Evolutionary conservation across 2,797 vertebrate genomes (phyloP), one percentile per base, ranked within the genome.

Genomic region (Ibycter americanus): DNA sequence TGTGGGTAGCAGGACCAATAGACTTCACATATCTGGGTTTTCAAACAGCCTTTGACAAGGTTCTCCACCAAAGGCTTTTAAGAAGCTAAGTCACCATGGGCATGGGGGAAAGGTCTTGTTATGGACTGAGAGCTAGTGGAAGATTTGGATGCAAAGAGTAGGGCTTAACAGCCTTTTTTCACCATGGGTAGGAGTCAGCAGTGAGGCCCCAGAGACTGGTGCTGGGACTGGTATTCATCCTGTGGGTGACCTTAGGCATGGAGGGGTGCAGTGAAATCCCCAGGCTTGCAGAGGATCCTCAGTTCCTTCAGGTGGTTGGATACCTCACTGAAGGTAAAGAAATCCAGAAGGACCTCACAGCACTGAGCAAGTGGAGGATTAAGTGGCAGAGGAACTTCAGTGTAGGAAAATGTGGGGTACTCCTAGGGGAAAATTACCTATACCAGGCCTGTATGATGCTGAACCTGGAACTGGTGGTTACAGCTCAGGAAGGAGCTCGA

Each of bases 81-180:
- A 73, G 36, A 83, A 63, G 20, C 27, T 18, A 32, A 52, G 25
- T 52, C 1, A 1, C 51, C 3, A 0, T 12, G 31, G 56, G 8
- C 6, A 4, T 40, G 15, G 21, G 73, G 19, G 23, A 66, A 73
- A 59, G 44, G 19, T 61, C 38, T 71, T 72, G 11, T 61, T 89
- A 22, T 3, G 22, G 36, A 16, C 29, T 0, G 0, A 58, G 42
- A 65, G 21, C 19, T 52, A 56, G 27, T 47, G 56, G 63, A 71
- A 83, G 52, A 42, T 18, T 0, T 21, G 55, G 22, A 44, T 73
- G 16, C 58, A 66, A 23, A 85, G 71, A 11, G 2, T 11, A 7
- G 29, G 29, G 26, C 26, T 79, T 73, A 31, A 11, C 49, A 21
- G 8, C 51, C 0, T 2, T 44, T 90, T 49, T 65, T 73, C n/a